Evolutionary conservation across 2,888 invertebrate genomes (phyloP).

Genomic region (Acanthosepion pharaonis): DNA sequence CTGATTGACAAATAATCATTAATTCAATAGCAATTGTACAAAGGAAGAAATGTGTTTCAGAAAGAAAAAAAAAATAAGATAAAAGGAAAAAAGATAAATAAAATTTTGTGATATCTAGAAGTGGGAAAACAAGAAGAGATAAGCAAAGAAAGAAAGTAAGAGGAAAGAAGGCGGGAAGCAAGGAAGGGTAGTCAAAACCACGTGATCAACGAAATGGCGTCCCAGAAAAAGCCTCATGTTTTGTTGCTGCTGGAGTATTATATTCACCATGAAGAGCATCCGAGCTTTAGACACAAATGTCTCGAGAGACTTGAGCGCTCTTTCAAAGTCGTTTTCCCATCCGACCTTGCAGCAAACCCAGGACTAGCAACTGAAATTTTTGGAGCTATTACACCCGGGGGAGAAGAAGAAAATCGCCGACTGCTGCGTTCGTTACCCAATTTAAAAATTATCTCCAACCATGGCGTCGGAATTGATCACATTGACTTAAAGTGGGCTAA

Average conservation of each 20-base stretch:
- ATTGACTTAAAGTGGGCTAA: conserved; percentile 24
- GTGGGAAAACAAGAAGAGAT: too few species aligned
- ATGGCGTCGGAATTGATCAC: neutral
- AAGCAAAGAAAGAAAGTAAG: too few species aligned
- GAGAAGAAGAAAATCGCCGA: neutral
- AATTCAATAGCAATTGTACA: too few species aligned
- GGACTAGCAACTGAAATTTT: neutral
- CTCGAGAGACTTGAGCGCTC: neutral
- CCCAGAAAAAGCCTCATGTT: neutral
- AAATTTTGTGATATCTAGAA: too few species aligned
- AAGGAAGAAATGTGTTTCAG: too few species aligned
- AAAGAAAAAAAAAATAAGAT: too few species aligned
- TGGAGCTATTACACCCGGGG: neutral
- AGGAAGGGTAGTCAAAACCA: neutral
- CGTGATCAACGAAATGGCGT: neutral
- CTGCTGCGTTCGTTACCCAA: neutral
- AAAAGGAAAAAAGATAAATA: too few species aligned
- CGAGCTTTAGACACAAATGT: neutral
- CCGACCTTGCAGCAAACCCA: neutral
- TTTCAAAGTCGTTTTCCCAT: neutral
- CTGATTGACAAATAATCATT: too few species aligned
- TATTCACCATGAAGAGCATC: neutral
- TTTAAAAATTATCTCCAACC: conserved; percentile 35
- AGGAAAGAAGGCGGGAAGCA: too few species aligned
- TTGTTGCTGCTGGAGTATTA: neutral